These are phyloP conservation scores for Picus viridis DNA, from an alignment of 2,797 vertebrate genomes.

Conservation along the genomic window DNA sequence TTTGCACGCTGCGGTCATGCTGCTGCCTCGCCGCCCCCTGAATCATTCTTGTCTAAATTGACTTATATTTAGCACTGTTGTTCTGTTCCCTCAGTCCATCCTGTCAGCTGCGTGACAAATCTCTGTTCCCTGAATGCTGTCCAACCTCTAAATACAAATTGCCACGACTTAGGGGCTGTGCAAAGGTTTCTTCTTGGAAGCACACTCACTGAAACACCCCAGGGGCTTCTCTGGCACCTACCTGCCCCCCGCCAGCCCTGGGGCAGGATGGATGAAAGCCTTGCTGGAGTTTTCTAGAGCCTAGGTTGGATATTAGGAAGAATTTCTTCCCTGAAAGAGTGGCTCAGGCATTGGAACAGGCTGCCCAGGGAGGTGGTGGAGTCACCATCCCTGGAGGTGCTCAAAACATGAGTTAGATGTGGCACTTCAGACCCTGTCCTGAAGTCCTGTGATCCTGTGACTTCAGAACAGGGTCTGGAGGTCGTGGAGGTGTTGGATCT, in stretches of 20 bases:
- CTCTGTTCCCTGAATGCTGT: slow-evolving; percentile 35
- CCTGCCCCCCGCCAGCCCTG: background rate
- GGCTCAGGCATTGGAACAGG: no score
- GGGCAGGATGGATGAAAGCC: background rate
- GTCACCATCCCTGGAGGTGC: no score
- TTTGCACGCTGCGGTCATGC: background rate
- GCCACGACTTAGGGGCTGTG: background rate
- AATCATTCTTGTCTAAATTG: slow-evolving; percentile 44
- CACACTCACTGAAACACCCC: rapidly evolving
- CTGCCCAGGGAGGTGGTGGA: no score
- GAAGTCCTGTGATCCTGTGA: no score
- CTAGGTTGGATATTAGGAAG: no score
- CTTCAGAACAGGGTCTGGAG: no score
- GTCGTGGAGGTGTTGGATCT: no score
- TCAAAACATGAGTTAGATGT: no score
- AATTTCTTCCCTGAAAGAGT: no score
- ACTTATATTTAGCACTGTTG: slow-evolving; percentile 56
- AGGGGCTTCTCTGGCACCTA: rapidly evolving
- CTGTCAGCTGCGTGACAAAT: slow-evolving; percentile 42
- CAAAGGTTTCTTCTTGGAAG: background rate
- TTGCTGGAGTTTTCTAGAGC: background rate
- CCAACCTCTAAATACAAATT: slow-evolving; percentile 20
- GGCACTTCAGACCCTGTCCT: no score
- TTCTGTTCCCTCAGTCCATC: slow-evolving; percentile 43
- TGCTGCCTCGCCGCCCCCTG: background rate